Conservation (phyloP, 1,140 invertebrate species). For the Achatina immaculata region DNA sequence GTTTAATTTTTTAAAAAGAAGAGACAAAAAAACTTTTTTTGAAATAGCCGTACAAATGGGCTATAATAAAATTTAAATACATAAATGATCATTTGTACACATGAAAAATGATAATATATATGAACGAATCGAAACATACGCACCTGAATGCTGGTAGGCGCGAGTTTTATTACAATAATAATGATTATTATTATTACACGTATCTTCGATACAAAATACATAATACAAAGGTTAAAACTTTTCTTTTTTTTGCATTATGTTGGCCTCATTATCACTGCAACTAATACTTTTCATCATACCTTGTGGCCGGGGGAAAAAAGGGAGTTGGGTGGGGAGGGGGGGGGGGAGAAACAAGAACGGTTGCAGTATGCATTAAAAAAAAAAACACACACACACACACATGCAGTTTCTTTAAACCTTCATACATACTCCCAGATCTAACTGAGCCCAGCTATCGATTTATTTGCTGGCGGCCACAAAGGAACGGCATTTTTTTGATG, state of each 20-base stretch:
- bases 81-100: conserved; percentile 35
- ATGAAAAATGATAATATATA: conserved; percentile 30
- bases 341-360: too few relatives aligned
- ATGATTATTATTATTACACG: neutral
- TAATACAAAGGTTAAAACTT: neutral
- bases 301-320: too few relatives aligned
- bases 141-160: neutral
- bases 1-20: neutral
- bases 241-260: neutral
- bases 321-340: too few relatives aligned
- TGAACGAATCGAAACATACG: neutral
- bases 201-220: neutral
- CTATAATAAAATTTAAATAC: conserved; percentile 13
- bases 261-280: neutral
- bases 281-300: neutral
- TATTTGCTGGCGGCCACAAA: too few relatives aligned
- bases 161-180: neutral
- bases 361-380: too few relatives aligned
- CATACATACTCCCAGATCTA: too few relatives aligned
- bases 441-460: too few relatives aligned
- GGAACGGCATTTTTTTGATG: too few relatives aligned
- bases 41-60: neutral
- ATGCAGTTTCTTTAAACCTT: too few relatives aligned
- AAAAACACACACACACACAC: too few relatives aligned
- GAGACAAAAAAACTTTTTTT: neutral